These are phyloP conservation scores for Hirundichthys speculiger DNA, from an alignment of 2,113 vertebrate genomes.

Conservation along the genomic window DNA sequence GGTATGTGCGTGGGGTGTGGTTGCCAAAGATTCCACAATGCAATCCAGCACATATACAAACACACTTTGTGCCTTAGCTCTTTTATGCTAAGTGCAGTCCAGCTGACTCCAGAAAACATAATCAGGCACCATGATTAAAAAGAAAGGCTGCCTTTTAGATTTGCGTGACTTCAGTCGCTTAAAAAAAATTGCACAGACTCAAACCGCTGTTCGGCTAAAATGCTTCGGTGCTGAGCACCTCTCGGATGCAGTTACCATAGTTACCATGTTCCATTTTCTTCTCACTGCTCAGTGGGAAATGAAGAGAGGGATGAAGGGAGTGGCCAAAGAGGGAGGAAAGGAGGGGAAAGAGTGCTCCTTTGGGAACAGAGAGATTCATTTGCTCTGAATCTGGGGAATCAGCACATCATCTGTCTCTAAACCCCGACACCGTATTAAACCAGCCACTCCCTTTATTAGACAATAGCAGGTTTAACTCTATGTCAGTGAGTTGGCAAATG, in stretches of 20 bases:
- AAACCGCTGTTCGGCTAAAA: slow-evolving; percentile 28
- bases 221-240: slow-evolving; percentile 48
- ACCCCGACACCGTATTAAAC: slow-evolving; percentile 30
- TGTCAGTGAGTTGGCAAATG: background rate
- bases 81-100: slow-evolving; percentile 35
- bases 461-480: slow-evolving; percentile 34
- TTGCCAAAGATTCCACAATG: slow-evolving; percentile 67
- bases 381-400: slow-evolving; percentile 57
- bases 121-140: slow-evolving; percentile 11
- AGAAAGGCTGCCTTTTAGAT: slow-evolving; percentile 24
- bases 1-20: slow-evolving; percentile 55
- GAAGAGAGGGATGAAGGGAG: slow-evolving; percentile 45
- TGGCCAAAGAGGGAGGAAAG: slow-evolving; percentile 34
- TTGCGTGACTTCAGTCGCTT: background rate
- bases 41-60: slow-evolving; percentile 48
- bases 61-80: slow-evolving; percentile 24
- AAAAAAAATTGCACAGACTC: background rate
- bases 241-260: slow-evolving; percentile 85
- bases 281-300: slow-evolving; percentile 35
- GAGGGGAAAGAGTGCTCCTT: slow-evolving; percentile 34
- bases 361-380: slow-evolving; percentile 61
- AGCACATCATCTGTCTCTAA: slow-evolving; percentile 47
- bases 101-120: slow-evolving; percentile 24
- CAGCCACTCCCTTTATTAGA: slow-evolving; percentile 67
- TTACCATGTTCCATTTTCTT: slow-evolving; percentile 79